Evolutionary conservation across 2,888 invertebrate species (phyloP).

Genomic region (Zootermopsis nevadensis): DNA sequence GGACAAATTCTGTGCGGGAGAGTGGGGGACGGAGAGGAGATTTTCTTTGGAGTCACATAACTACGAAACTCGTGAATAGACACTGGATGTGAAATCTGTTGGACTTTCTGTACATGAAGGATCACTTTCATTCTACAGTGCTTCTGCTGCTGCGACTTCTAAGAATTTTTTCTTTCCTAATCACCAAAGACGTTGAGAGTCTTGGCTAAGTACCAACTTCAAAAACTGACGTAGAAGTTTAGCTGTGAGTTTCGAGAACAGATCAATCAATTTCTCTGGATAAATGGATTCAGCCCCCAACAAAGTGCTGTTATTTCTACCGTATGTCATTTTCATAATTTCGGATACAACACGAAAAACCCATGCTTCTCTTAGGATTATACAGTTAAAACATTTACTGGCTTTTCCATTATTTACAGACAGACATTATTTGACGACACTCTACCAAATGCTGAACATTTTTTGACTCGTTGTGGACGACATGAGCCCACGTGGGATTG

Average conservation of each 20-base stretch:
- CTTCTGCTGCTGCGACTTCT: neutral
- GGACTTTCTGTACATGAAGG: slow-evolving; percentile 8
- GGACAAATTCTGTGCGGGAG: slow-evolving; percentile 30
- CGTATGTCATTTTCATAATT: no score
- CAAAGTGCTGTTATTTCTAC: no score
- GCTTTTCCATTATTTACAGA: no score
- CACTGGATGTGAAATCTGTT: slow-evolving; percentile 13
- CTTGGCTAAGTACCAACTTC: neutral
- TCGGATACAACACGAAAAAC: no score
- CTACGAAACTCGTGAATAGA: slow-evolving; percentile 21
- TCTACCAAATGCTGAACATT: no score
- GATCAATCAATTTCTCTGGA: no score
- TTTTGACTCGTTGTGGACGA: no score
- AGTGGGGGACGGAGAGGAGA: neutral
- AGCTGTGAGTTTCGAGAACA: neutral
- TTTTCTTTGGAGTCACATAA: slow-evolving; percentile 28
- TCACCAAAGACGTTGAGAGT: slow-evolving; percentile 4
- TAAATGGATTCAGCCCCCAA: no score
- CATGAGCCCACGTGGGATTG: no score
- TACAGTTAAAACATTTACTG: no score
- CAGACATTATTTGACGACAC: no score
- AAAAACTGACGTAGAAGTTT: neutral
- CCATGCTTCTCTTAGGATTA: no score
- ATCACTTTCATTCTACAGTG: slow-evolving; percentile 12
- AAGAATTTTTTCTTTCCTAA: neutral